Percentiles rank a stretch among this genome's conserved stretches.
These are phyloP conservation scores for Mycetomoellerius zeteki DNA, from an alignment of 1,140 invertebrate genomes.

Conservation along the genomic window DNA sequence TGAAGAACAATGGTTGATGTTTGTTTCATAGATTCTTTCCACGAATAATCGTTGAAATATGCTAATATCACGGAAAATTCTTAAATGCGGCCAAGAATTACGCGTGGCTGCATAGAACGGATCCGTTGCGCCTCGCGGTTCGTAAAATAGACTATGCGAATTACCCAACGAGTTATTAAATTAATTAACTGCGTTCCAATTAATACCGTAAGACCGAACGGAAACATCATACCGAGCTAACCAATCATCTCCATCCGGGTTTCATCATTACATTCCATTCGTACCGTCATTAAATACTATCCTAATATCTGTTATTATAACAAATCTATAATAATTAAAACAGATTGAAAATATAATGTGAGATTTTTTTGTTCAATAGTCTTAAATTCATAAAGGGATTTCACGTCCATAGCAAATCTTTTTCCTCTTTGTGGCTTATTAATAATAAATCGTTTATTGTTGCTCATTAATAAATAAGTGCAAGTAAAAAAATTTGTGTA, in stretches of 20 bases:
- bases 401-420: too few species aligned
- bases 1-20: neutral
- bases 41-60: neutral
- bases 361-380: neutral
- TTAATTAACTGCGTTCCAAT: conserved; percentile 67
- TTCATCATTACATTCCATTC: conserved; percentile 50
- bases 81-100: neutral
- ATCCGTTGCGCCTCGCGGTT: neutral
- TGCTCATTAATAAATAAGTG: too few species aligned
- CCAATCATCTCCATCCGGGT: neutral
- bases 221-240: neutral
- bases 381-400: too few species aligned
- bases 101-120: neutral
- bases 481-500: too few species aligned
- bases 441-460: too few species aligned
- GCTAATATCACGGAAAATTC: conserved; percentile 7
- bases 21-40: neutral
- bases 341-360: neutral
- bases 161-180: conserved; percentile 66
- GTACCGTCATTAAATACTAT: neutral
- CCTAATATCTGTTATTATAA: conserved; percentile 31
- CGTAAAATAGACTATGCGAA: conserved; percentile 31
- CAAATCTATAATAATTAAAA: conserved; percentile 39
- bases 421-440: too few species aligned
- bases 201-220: conserved; percentile 41